phyloP scores from a whole-genome alignment of 2,797 vertebrate genomes.

The Brachyrhaphis roseni region DNA sequence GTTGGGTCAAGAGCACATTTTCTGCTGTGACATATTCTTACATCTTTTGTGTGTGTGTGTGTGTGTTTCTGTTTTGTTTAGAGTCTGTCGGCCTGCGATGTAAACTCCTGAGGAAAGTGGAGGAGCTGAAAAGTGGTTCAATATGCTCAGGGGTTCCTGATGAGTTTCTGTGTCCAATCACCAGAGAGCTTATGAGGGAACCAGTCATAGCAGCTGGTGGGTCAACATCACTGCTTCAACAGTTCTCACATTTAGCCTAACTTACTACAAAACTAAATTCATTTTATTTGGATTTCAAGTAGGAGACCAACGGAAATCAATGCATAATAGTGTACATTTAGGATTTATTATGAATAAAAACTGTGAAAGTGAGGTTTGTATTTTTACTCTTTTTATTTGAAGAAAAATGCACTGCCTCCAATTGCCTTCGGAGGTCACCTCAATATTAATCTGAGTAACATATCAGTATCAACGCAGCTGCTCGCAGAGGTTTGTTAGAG shows the following conservation, averaged over 20 bases:
- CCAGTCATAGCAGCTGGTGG: conserved; percentile 95
- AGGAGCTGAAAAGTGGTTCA: conserved; percentile 83
- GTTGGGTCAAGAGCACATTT: conserved; percentile 3
- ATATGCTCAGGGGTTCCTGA: conserved; percentile 84
- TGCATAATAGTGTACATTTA: not conserved
- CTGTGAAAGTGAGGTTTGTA: not conserved
- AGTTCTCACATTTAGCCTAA: not conserved
- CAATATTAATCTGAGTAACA: not conserved
- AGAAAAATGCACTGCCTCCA: not conserved
- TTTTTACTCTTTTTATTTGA: not conserved
- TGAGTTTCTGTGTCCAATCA: conserved; percentile 96
- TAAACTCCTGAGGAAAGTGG: conserved; percentile 89
- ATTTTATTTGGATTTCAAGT: not conserved
- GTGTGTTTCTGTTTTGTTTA: conserved; percentile 53
- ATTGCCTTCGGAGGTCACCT: not conserved
- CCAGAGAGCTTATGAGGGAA: conserved; percentile 93
- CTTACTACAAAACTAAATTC: not conserved
- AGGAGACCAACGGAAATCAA: not conserved
- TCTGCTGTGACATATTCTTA: conserved; percentile 3
- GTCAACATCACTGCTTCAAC: conserved; percentile 3
- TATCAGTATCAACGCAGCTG: not conserved
- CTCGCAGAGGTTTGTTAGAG: not conserved
- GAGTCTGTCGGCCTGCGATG: conserved; percentile 90
- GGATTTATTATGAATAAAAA: not conserved
- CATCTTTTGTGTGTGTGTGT: not conserved